These are phyloP conservation scores for Kryptopterus vitreolus DNA, from an alignment of 2,797 vertebrate genomes.

Conservation along the genomic window DNA sequence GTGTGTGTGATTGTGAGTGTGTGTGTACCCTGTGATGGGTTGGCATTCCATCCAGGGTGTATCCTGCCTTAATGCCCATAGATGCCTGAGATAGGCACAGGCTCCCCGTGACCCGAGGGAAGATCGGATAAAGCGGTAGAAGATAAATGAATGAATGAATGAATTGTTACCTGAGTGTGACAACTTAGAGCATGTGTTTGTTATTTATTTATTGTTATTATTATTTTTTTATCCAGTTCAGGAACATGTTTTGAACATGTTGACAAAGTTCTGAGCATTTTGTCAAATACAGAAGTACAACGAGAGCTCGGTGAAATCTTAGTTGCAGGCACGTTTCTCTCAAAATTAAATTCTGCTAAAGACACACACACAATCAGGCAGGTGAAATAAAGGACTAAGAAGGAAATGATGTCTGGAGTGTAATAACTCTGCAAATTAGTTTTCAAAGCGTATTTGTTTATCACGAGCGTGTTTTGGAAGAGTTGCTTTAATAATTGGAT, in stretches of 20 bases:
- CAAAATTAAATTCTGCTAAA: constrained; percentile 58
- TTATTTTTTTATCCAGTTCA: not conserved
- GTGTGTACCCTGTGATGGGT: too few species aligned
- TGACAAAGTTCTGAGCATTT: not conserved
- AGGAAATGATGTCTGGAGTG: constrained; percentile 46
- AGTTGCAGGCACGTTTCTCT: constrained; percentile 56
- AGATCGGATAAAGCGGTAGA: too few species aligned
- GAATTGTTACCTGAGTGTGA: not conserved
- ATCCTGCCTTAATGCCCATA: too few species aligned
- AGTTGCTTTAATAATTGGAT: constrained; percentile 56
- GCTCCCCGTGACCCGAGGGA: too few species aligned
- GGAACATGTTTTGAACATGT: not conserved
- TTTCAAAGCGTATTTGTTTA: constrained; percentile 39
- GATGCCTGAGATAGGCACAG: too few species aligned
- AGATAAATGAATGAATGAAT: too few species aligned
- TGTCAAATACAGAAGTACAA: not conserved
- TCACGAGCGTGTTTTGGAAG: constrained; percentile 31
- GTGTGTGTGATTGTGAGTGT: too few species aligned
- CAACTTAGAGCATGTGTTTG: not conserved
- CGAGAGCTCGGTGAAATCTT: constrained; percentile 15
- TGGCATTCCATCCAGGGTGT: too few species aligned
- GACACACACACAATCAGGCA: constrained; percentile 46
- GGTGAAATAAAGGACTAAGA: constrained; percentile 51
- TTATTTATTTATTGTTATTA: too few species aligned
- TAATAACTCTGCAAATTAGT: constrained; percentile 55